These are phyloP conservation scores for Malacoraja senta DNA, from an alignment of 2,797 vertebrate genomes.

Conservation along the genomic window DNA sequence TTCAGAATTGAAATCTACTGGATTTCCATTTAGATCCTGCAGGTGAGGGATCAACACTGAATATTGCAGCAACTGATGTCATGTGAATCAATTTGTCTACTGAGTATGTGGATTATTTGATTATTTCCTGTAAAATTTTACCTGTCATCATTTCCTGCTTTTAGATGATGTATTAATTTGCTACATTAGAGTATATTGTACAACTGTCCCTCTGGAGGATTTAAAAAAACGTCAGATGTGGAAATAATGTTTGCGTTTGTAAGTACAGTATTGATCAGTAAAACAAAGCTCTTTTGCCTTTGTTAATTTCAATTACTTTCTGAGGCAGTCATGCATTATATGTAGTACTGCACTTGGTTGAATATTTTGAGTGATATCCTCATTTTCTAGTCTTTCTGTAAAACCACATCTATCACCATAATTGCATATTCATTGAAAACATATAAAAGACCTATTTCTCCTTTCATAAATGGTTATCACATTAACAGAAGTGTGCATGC, in stretches of 20 bases:
- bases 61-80: neutral
- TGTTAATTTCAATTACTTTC: constrained; percentile 5
- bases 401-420: constrained; percentile 10
- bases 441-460: constrained; percentile 19
- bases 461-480: constrained; percentile 31
- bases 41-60: neutral
- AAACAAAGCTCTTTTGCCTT: constrained; percentile 12
- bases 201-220: neutral
- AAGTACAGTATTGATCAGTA: constrained; percentile 15
- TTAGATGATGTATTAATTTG: neutral
- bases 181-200: neutral
- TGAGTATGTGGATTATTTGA: neutral
- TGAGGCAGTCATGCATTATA: constrained; percentile 1
- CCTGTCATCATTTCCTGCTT: too few relatives aligned
- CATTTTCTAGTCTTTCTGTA: neutral
- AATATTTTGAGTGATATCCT: neutral
- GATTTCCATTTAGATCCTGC: neutral
- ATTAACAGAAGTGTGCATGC: neutral
- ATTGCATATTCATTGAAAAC: constrained; percentile 26
- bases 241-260: constrained; percentile 25
- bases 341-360: neutral
- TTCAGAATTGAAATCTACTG: too few relatives aligned
- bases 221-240: neutral
- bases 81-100: neutral
- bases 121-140: neutral